Conservation (phyloP, 1,140 invertebrate species). For the Anagrus nilaparvatae region DNA sequence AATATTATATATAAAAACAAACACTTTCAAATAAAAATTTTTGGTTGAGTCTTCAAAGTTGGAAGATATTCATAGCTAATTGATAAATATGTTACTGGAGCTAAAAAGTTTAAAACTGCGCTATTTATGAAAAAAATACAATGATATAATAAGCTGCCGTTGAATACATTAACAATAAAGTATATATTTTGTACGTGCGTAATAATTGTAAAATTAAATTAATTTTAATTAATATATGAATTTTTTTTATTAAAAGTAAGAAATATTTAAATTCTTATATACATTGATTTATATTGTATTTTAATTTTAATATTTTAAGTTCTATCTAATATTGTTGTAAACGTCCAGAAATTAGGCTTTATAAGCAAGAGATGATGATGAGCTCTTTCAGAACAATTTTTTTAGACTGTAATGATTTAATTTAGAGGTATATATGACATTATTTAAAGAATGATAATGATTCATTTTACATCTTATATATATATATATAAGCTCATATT, state of each 20-base stretch:
- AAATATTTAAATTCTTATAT: too few relatives aligned
- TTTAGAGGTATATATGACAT: conserved; percentile 3
- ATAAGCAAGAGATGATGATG: too few relatives aligned
- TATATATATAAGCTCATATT: too few relatives aligned
- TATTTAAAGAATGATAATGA: conserved; percentile 9
- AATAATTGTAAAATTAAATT: conserved; percentile 1
- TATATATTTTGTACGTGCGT: conserved; percentile 10
- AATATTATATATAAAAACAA: too few relatives aligned
- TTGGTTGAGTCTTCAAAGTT: too few relatives aligned
- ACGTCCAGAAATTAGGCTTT: conserved; percentile 13
- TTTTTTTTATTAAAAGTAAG: not conserved
- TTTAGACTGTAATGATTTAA: conserved; percentile 5
- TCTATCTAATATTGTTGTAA: conserved; percentile 13
- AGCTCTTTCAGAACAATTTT: conserved; percentile 10
- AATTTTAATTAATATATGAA: conserved; percentile 6
- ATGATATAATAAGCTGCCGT: conserved; percentile 8
- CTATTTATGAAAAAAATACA: conserved; percentile 4
- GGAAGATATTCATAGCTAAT: too few relatives aligned
- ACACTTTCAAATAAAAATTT: too few relatives aligned
- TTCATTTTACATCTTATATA: too few relatives aligned
- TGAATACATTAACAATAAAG: conserved; percentile 11
- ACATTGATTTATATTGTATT: too few relatives aligned
- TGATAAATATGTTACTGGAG: too few relatives aligned
- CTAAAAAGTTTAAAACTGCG: too few relatives aligned
- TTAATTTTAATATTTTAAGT: conserved; percentile 9